Base-by-base conservation (phyloP, 2,888 invertebrate genomes). In the Coenonympha glycerion region DNA sequence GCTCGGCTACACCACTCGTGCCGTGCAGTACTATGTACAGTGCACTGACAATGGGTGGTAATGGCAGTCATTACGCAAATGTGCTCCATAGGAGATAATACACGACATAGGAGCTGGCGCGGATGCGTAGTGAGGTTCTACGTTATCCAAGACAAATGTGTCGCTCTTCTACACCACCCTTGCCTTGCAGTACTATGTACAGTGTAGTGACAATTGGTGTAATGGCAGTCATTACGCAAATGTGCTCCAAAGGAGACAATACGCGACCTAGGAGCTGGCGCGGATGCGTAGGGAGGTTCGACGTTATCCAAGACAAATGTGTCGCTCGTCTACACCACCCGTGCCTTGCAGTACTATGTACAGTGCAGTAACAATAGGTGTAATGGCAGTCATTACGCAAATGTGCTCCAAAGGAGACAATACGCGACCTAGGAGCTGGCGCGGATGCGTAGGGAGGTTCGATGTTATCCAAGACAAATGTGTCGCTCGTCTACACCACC, bases 51-150 rank as follows among this genome's bases (percentile, higher is more conserved):
- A 59, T 55, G 50, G 42, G 40, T 52, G n/a, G 56, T 61, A 64
- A 64, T 64, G 56, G 57, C 41, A 49, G 60, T 58, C 63, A 64
- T 64, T 64, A 62, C 51, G 59, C 60, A 60, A 62, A 64, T 61
- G 62, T 56, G 52, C 49, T 57, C 52, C 54, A 56, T 13, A 13
- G n/a, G 51, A 40, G 40, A 61, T 62, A 63, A 62, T 58, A 56
- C 37, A 44, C 51, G 46, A 53, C 54, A 49, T 47, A 47, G 42
- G 52, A 11, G n/a, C n/a, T n/a, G n/a, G n/a, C n/a, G n/a, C n/a
- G n/a, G n/a, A n/a, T n/a, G n/a, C n/a, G n/a, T n/a, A n/a, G n/a
- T n/a, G n/a, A n/a, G n/a, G n/a, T n/a, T n/a, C 49, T 49, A 53
- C 49, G 37, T 53, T 34, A n/a, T n/a, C n/a, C 11, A 13, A 28